Evolutionary conservation across 2,797 vertebrate genomes (phyloP).

Genomic region (Eupleurogrammus muticus): DNA sequence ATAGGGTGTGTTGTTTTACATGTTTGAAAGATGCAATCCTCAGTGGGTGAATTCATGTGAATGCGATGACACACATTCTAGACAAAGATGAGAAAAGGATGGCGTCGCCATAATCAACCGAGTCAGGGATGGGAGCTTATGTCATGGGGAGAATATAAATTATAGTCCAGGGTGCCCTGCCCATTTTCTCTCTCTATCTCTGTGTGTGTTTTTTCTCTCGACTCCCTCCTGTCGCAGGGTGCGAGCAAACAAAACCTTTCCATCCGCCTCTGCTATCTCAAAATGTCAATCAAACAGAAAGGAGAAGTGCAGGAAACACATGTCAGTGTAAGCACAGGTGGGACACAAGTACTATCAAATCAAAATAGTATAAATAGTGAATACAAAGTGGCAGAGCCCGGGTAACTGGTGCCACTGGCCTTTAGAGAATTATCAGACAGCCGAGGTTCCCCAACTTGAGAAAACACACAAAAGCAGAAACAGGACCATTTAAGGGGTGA

Average conservation of each 20-base stretch:
- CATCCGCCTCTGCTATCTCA: slow-evolving; percentile 52
- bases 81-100: slow-evolving; percentile 46
- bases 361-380: slow-evolving; percentile 28
- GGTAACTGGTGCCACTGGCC: slow-evolving; percentile 21
- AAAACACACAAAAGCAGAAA: slow-evolving; percentile 49
- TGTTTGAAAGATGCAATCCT: too few species aligned
- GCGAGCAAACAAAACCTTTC: slow-evolving; percentile 54
- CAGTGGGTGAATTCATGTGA: slow-evolving; percentile 45
- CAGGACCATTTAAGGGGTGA: slow-evolving; percentile 48
- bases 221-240: slow-evolving; percentile 21
- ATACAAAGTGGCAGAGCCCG: slow-evolving; percentile 16
- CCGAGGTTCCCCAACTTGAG: slow-evolving; percentile 13
- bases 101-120: slow-evolving; percentile 56
- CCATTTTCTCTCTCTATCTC: slow-evolving; percentile 40
- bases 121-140: slow-evolving; percentile 52
- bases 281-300: slow-evolving; percentile 62
- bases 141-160: slow-evolving; percentile 65
- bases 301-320: slow-evolving; percentile 38
- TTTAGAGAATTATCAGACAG: slow-evolving; percentile 22
- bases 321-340: slow-evolving; percentile 18
- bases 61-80: slow-evolving; percentile 34
- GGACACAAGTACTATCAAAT: slow-evolving; percentile 19
- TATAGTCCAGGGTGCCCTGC: slow-evolving; percentile 52
- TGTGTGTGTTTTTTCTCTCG: slow-evolving; percentile 27
- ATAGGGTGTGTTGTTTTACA: too few species aligned